Evolutionary conservation across 2,797 vertebrate genomes (phyloP), one percentile per base, ranked within the genome.

Genomic region (Sebastes ruberrimus): DNA sequence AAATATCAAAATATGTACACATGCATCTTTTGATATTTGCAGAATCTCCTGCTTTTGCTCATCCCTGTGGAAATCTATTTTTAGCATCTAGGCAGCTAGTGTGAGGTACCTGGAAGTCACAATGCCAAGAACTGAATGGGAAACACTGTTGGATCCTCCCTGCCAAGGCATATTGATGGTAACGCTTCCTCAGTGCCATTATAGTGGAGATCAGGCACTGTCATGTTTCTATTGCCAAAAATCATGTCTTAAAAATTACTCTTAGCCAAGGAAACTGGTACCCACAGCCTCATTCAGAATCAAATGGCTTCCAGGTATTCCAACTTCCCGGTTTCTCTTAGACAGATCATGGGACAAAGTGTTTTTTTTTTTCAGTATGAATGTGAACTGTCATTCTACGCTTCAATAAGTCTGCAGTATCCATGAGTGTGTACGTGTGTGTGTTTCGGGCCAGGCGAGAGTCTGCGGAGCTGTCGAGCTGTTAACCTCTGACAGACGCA

Each of bases 11-110:
- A 74, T 70, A 56, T 88, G 86, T 52, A 33, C 53, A 78, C 80
- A 77, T 70, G 71, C 86, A 87, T 85, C 61, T 88, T 94, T 91
- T 92, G 87, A 86, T 88, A 90, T 89, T 80, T 71, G 60, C 78
- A 69, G 72, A 89, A 83, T 90, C 85, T 87, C 84, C 83, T 46
- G 73, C 80, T 92, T 84, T 80, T 78, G 75, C 89, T 72, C 82
- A 81, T 91, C 87, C 92, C 89, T 91, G 89, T 93, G 91, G 89
- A 89, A 89, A 90, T 87, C 85, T 88, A 53, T 90, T 92, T 92
- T 94, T 92, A 91, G 89, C 92, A 92, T 91, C 88, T 93, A 93
- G 94, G 95, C 95, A 96, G 95, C 95, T 96, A 96, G 90, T 82
- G 75, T 92, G 88, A 88, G 88, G 80, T 91, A 93, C 92, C 91